These are phyloP conservation scores for Cichlasoma orientale DNA, from an alignment of 2,797 vertebrate species.

Conservation along the genomic window DNA sequence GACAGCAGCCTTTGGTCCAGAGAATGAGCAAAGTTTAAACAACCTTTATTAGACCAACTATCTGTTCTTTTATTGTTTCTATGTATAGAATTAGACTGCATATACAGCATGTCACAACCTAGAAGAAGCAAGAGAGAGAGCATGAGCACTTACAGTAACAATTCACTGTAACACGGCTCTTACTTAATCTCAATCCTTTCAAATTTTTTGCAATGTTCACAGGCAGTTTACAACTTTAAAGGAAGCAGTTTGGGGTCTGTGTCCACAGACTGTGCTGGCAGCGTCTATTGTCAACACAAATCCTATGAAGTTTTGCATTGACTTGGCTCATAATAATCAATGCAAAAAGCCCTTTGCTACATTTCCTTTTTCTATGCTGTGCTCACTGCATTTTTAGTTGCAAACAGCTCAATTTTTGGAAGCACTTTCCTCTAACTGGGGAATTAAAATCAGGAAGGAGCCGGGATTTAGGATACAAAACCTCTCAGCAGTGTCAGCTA, in stretches of 20 bases:
- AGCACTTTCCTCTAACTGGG: neutral
- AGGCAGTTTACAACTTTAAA: neutral
- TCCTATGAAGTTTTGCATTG: neutral
- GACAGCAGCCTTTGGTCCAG: slow-evolving; percentile 28
- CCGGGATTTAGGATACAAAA: neutral
- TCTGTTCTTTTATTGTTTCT: neutral
- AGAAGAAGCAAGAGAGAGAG: neutral
- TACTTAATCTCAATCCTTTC: neutral
- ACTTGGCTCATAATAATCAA: neutral
- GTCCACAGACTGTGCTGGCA: neutral
- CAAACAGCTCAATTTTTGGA: neutral
- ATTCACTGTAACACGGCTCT: neutral
- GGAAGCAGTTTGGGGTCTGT: neutral
- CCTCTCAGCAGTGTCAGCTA: neutral
- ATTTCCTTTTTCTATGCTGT: neutral
- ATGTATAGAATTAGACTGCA: neutral
- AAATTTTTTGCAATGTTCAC: neutral
- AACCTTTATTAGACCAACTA: neutral
- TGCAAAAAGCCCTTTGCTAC: neutral
- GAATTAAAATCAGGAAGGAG: neutral
- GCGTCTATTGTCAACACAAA: neutral
- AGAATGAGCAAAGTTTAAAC: slow-evolving; percentile 9
- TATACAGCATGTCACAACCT: neutral
- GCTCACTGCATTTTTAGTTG: neutral
- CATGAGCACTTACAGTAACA: neutral